Evolutionary conservation across 2,888 invertebrate genomes (phyloP).

Genomic region (Eupithecia tripunctaria): DNA sequence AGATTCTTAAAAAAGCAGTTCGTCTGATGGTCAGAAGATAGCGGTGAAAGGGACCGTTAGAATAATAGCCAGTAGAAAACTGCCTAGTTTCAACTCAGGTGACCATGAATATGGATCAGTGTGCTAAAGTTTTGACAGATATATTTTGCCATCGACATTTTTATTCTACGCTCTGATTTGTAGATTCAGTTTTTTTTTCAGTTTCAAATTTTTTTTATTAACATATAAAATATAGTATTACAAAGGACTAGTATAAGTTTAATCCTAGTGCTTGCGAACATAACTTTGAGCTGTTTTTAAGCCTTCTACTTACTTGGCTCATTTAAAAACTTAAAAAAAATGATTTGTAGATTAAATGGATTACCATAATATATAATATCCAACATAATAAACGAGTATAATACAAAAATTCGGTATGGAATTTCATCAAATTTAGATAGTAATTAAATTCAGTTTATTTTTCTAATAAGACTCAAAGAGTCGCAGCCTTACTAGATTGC

Average conservation of each 20-base stretch:
- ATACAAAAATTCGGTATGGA: too few relatives aligned
- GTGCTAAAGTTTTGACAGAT: constrained; percentile 51
- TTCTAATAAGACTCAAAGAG: background rate
- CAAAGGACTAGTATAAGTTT: too few relatives aligned
- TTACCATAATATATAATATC: background rate
- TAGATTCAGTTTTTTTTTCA: too few relatives aligned
- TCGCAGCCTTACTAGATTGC: background rate
- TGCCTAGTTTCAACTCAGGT: constrained; percentile 61
- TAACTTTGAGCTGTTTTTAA: too few relatives aligned
- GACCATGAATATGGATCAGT: constrained; percentile 60
- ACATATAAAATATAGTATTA: too few relatives aligned
- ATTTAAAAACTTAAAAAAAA: too few relatives aligned
- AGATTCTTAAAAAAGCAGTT: constrained; percentile 73
- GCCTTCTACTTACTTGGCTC: too few relatives aligned
- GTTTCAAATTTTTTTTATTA: too few relatives aligned
- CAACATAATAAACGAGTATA: too few relatives aligned
- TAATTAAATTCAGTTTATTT: constrained; percentile 21
- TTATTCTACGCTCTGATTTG: constrained; percentile 50
- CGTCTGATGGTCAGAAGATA: constrained; percentile 81
- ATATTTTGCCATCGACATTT: constrained; percentile 58
- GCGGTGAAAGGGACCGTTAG: constrained; percentile 83
- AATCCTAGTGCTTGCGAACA: too few relatives aligned
- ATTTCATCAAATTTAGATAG: constrained; percentile 29
- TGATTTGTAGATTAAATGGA: background rate
- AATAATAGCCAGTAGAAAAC: constrained; percentile 75